Evolutionary conservation across 2,797 vertebrate genomes (phyloP).

Genomic region (Moxostoma hubbsi): DNA sequence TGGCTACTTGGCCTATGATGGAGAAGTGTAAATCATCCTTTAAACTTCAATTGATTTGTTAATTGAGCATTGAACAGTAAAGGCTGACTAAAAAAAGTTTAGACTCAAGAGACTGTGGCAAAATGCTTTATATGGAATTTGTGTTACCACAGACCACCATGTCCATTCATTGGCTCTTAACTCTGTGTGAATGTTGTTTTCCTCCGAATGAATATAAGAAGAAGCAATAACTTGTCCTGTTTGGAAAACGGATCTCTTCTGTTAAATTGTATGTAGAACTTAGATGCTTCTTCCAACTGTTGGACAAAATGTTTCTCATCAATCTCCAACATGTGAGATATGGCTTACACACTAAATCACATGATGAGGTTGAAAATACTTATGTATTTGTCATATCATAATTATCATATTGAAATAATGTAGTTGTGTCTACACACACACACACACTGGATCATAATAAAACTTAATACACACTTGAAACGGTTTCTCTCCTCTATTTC

Average conservation of each 20-base stretch:
- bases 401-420: neutral
- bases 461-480: constrained; percentile 84
- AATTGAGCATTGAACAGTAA: neutral
- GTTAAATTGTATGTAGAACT: constrained; percentile 36
- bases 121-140: neutral
- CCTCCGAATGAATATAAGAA: constrained; percentile 45
- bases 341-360: neutral
- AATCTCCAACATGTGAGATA: neutral
- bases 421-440: constrained; percentile 23
- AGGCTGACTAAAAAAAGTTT: neutral
- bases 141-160: neutral
- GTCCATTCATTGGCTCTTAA: neutral
- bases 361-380: constrained; percentile 14
- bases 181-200: neutral
- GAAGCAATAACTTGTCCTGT: constrained; percentile 43
- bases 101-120: neutral
- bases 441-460: neutral
- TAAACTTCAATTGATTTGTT: too few relatives aligned
- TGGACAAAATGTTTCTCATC: constrained; percentile 21
- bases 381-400: constrained; percentile 20
- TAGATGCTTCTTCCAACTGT: constrained; percentile 21
- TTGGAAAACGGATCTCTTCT: constrained; percentile 45
- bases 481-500: constrained; percentile 94
- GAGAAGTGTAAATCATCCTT: too few relatives aligned
- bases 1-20: too few relatives aligned